phyloP scores from a whole-genome alignment of 2,888 invertebrate genomes.

The Prenolepis imparis region DNA sequence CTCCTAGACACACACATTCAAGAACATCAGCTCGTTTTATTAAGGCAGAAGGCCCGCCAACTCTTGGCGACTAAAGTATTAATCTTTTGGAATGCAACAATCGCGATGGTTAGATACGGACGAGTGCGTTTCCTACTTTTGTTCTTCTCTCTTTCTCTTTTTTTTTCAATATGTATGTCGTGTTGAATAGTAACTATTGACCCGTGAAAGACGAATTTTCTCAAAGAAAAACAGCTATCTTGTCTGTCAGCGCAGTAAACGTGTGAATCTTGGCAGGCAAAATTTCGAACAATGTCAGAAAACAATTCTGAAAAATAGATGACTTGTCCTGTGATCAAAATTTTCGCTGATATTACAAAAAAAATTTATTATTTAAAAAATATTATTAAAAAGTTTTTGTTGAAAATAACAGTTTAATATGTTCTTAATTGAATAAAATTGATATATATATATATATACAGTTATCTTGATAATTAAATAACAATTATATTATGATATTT shows the following conservation, averaged over 20 bases:
- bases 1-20: neutral
- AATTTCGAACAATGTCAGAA: constrained; percentile 1
- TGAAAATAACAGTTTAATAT: neutral
- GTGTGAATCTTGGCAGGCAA: constrained; percentile 59
- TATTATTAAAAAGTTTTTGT: neutral
- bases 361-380: neutral
- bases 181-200: constrained; percentile 49
- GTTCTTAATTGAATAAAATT: neutral
- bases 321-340: neutral
- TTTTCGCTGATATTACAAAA: neutral
- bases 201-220: constrained; percentile 52
- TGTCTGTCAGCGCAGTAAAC: neutral
- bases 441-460: too few species aligned
- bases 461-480: neutral
- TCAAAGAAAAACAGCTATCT: neutral
- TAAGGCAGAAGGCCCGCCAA: constrained; percentile 51
- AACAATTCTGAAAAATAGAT: constrained; percentile 29
- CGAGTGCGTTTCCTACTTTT: constrained; percentile 37
- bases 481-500: neutral
- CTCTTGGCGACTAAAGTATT: constrained; percentile 31
- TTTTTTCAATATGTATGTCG: neutral
- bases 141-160: neutral
- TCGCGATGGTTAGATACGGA: constrained; percentile 12
- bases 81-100: constrained; percentile 50
- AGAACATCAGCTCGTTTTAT: constrained; percentile 38